A percentile compares a stretch with the other conserved stretches of the same genome.
These are phyloP conservation scores for Imbricaverruca yamaguchii DNA, from an alignment of 2,888 invertebrate genomes.

Conservation along the genomic window DNA sequence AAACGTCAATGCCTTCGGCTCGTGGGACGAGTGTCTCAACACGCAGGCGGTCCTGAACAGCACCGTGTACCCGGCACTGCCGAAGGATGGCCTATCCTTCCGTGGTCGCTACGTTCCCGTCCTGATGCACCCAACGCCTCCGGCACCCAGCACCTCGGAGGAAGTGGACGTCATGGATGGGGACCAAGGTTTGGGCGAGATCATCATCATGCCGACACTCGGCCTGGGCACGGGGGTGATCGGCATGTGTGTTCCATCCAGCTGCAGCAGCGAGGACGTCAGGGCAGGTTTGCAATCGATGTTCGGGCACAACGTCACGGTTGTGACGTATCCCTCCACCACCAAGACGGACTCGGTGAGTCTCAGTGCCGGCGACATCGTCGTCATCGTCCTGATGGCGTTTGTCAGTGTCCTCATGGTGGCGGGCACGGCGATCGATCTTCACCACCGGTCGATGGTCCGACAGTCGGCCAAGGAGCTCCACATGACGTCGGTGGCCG, in stretches of 20 bases:
- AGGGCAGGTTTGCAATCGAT: neutral
- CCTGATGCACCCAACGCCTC: neutral
- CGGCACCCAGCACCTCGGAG: neutral
- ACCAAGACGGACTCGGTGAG: neutral
- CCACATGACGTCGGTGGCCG: neutral
- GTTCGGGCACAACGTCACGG: neutral
- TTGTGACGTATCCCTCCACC: neutral
- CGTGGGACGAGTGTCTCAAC: conserved; percentile 44
- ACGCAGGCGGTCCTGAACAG: neutral
- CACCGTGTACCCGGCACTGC: neutral
- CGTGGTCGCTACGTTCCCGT: neutral
- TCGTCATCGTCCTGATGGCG: neutral
- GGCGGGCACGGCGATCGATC: neutral
- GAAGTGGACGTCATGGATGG: neutral
- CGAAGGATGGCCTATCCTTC: neutral
- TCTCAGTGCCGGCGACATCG: neutral
- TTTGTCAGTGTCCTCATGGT: neutral
- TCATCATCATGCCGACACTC: neutral
- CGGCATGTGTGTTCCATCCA: neutral
- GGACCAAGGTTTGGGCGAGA: neutral
- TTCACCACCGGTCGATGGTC: neutral
- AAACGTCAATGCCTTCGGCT: conserved; percentile 44
- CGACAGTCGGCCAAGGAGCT: neutral
- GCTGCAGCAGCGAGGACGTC: neutral
- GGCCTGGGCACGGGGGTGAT: neutral